These are phyloP conservation scores for Tetranychus truncatus DNA, from an alignment of 2,888 invertebrate genomes.

Conservation along the genomic window DNA sequence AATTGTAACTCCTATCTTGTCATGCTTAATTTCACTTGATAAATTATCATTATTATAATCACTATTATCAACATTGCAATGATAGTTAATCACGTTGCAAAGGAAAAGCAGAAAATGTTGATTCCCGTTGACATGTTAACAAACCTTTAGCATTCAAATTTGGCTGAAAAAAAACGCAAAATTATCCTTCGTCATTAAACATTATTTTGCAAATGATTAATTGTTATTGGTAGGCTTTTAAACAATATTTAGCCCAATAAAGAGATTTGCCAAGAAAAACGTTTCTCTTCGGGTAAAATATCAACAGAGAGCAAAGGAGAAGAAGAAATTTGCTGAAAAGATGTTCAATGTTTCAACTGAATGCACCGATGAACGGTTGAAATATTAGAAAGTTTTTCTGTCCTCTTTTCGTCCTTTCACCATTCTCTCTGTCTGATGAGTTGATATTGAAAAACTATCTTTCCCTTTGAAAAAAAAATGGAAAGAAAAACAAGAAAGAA, in stretches of 20 bases:
- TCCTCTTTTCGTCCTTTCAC: not conserved
- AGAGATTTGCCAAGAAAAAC: too few species aligned
- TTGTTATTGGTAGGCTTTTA: not conserved
- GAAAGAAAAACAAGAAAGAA: not conserved
- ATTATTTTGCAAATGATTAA: not conserved
- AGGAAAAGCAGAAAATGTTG: too few species aligned
- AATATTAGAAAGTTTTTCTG: not conserved
- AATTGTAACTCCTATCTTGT: not conserved
- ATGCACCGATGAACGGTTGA: not conserved
- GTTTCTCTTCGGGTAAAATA: too few species aligned
- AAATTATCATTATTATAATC: not conserved
- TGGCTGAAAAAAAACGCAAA: too few species aligned
- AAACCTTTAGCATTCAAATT: not conserved
- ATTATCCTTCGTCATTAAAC: not conserved
- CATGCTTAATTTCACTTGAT: not conserved
- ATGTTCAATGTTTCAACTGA: constrained; percentile 1
- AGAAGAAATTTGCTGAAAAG: not conserved
- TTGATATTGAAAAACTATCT: too few species aligned
- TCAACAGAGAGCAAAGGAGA: too few species aligned
- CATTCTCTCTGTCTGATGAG: too few species aligned
- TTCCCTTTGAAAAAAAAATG: not conserved
- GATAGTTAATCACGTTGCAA: not conserved
- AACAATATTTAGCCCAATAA: not conserved
- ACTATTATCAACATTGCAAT: not conserved
- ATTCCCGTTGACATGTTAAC: not conserved